phyloP scores from a whole-genome alignment of 1,140 invertebrate species.

The Holotrichia oblita region DNA sequence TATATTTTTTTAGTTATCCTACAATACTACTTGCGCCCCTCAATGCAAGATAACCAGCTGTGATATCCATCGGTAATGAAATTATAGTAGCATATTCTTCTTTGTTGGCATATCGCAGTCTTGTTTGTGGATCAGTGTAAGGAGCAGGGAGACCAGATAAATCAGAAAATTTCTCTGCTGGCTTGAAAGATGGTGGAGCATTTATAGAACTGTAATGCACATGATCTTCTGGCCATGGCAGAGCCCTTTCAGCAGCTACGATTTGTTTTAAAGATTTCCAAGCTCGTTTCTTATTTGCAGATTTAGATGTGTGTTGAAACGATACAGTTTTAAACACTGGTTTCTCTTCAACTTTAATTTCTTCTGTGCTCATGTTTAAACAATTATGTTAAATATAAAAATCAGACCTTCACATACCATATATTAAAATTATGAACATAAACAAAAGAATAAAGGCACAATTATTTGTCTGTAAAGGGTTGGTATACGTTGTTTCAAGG shows the following conservation, averaged over 20 bases:
- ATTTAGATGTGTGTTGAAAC: slow-evolving; percentile 55
- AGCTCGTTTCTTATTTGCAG: slow-evolving; percentile 73
- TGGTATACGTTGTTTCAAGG: no score
- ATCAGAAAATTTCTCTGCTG: slow-evolving; percentile 93
- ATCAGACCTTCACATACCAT: no score
- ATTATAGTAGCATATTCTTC: slow-evolving; percentile 88
- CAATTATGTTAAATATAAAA: no score
- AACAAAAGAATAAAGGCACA: no score
- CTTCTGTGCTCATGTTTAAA: slow-evolving; percentile 55
- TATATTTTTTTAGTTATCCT: no score
- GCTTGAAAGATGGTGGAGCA: slow-evolving; percentile 89
- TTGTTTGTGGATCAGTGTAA: slow-evolving; percentile 91
- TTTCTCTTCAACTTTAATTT: slow-evolving; percentile 51
- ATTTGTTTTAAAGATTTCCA: slow-evolving; percentile 85
- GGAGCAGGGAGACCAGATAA: slow-evolving; percentile 86
- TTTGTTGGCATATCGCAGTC: slow-evolving; percentile 82
- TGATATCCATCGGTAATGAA: slow-evolving; percentile 89
- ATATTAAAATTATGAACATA: no score
- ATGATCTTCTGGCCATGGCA: slow-evolving; percentile 74
- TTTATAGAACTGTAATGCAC: slow-evolving; percentile 85
- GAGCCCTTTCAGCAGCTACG: slow-evolving; percentile 73
- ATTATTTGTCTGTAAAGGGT: no score
- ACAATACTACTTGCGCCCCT: slow-evolving; percentile 87
- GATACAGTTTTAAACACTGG: slow-evolving; percentile 56
- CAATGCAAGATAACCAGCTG: slow-evolving; percentile 85